Evolutionary conservation across 2,797 vertebrate species (phyloP).

Genomic region (Gallinago nigripennis): DNA sequence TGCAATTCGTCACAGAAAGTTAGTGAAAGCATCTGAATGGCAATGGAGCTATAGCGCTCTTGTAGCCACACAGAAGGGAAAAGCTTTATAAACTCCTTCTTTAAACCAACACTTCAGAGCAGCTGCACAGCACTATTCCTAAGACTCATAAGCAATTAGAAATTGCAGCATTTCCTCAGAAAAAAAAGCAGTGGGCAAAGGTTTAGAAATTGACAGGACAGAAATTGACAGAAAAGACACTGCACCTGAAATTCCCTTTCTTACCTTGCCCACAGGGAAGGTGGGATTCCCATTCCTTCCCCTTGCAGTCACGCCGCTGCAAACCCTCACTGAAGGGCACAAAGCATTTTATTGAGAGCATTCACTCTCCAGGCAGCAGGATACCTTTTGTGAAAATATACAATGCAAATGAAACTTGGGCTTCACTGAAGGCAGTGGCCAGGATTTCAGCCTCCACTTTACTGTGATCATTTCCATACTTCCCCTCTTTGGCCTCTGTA

Average conservation of each 20-base stretch:
- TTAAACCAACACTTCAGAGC: not conserved
- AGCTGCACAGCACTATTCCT: not conserved
- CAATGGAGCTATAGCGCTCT: not conserved
- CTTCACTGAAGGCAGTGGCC: not conserved
- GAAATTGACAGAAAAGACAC: not conserved
- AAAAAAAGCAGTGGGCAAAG: not conserved
- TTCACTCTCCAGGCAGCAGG: not conserved
- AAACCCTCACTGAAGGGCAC: not conserved
- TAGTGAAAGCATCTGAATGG: not conserved
- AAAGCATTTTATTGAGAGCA: not conserved
- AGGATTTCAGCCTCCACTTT: not conserved
- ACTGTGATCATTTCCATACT: not conserved
- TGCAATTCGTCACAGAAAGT: not conserved
- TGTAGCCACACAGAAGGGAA: not conserved
- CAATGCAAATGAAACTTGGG: not conserved
- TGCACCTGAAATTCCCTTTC: not conserved
- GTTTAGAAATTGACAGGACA: not conserved
- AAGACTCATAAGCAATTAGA: not conserved
- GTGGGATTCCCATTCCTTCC: not conserved
- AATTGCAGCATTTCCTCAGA: not conserved
- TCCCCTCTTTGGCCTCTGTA: not conserved
- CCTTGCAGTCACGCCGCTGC: not conserved
- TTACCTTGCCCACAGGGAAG: not conserved
- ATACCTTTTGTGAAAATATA: not conserved
- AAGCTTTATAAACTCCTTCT: not conserved